Evolutionary conservation across 2,888 invertebrate species (phyloP).

Genomic region (Drosophila incognita): DNA sequence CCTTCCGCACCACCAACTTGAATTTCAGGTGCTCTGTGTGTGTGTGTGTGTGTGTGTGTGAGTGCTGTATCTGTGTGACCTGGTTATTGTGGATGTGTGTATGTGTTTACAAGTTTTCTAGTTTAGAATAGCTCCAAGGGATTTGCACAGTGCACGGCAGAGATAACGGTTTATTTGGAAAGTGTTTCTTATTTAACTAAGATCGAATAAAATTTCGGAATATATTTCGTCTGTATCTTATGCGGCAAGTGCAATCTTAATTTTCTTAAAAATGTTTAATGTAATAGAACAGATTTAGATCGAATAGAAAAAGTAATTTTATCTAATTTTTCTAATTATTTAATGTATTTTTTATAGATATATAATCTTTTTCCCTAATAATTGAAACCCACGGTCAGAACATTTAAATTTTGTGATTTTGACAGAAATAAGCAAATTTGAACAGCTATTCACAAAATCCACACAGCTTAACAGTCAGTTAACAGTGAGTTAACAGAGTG

Average conservation of each 20-base stretch:
- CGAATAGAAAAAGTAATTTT: neutral
- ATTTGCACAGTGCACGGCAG: constrained; percentile 41
- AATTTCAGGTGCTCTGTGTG: constrained; percentile 55
- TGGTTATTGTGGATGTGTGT: constrained; percentile 42
- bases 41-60: constrained; percentile 15
- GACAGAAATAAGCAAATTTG: neutral
- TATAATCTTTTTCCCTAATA: neutral
- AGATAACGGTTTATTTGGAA: neutral
- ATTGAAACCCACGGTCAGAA: neutral
- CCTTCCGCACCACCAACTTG: constrained; percentile 21
- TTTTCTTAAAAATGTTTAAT: no score
- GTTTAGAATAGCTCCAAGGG: constrained; percentile 47
- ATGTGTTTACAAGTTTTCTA: constrained; percentile 61
- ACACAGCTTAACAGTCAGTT: neutral
- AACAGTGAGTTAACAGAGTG: neutral
- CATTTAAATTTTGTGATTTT: neutral
- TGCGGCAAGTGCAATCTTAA: neutral
- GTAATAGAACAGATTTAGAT: neutral
- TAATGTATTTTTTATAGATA: neutral
- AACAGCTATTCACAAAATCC: neutral
- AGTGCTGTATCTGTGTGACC: constrained; percentile 54
- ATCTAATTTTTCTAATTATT: neutral
- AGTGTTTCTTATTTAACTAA: neutral
- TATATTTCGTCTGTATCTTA: neutral
- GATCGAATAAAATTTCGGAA: neutral